Percentiles rank a stretch among this genome's conserved stretches.
These are phyloP conservation scores for Mesocricetus auratus DNA, from an alignment of 2,113 vertebrate genomes.

Conservation along the genomic window DNA sequence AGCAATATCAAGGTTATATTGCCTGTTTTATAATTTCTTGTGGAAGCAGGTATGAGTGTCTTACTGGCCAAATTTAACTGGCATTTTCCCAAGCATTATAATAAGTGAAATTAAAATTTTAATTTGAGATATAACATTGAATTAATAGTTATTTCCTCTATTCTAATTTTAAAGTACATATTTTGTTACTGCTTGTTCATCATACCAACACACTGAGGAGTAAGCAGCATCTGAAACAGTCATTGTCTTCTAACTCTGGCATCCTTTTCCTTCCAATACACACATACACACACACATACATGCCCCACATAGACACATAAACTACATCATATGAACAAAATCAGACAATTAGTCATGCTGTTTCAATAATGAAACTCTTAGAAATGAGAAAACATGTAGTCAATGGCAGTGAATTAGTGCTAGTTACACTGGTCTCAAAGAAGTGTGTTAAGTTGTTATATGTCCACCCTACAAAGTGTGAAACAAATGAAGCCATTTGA, in stretches of 20 bases:
- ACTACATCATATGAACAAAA: background rate
- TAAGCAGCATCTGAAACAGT: background rate
- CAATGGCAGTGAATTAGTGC: background rate
- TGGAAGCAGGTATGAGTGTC: background rate
- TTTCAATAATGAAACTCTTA: background rate
- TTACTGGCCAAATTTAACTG: background rate
- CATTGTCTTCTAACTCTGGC: background rate
- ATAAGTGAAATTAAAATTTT: background rate
- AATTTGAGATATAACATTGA: background rate
- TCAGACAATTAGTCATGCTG: background rate
- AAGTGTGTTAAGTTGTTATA: background rate
- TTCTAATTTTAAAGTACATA: background rate
- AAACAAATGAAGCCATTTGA: background rate
- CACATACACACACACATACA: background rate
- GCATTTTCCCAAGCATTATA: background rate
- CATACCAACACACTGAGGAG: background rate
- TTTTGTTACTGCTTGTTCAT: background rate
- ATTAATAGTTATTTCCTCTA: background rate
- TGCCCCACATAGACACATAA: background rate
- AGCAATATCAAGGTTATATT: background rate
- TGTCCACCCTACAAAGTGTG: background rate
- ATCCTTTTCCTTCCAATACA: fast-evolving
- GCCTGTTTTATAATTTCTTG: background rate
- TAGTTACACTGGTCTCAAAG: too few relatives aligned
- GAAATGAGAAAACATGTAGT: background rate